These are phyloP conservation scores for Lutraria lutraria DNA, from an alignment of 2,888 invertebrate species.

Conservation along the genomic window DNA sequence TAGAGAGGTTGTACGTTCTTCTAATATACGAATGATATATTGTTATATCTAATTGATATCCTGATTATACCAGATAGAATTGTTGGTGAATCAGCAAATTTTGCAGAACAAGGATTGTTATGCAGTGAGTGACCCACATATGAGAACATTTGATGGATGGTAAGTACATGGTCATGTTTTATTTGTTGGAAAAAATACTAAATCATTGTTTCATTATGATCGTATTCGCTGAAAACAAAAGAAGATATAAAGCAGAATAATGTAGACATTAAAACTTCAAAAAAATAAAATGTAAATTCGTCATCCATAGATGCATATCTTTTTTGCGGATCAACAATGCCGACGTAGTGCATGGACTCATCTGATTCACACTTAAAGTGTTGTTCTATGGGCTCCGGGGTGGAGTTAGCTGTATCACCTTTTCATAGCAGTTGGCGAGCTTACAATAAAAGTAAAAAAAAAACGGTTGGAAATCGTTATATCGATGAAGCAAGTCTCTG, in stretches of 20 bases:
- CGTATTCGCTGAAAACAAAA: not conserved
- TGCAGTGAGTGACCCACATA: constrained; percentile 5
- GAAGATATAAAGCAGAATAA: not conserved
- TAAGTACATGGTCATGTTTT: not conserved
- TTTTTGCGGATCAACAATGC: not conserved
- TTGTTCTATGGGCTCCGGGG: no score
- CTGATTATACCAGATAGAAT: not conserved
- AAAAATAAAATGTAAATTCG: not conserved
- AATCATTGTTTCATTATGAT: not conserved
- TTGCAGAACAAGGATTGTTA: not conserved
- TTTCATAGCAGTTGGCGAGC: no score
- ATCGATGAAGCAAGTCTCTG: no score
- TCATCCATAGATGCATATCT: not conserved
- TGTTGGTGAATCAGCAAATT: not conserved
- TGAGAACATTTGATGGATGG: not conserved
- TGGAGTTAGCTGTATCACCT: no score
- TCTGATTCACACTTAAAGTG: no score
- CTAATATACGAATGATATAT: not conserved
- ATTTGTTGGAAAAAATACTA: not conserved
- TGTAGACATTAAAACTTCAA: not conserved
- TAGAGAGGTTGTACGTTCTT: not conserved
- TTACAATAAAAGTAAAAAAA: no score
- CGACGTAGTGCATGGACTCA: no score
- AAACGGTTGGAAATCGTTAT: no score
- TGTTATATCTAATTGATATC: no score